phyloP scores from a whole-genome alignment of 2,113 vertebrate genomes.

The Mesoclemmys tuberculata region DNA sequence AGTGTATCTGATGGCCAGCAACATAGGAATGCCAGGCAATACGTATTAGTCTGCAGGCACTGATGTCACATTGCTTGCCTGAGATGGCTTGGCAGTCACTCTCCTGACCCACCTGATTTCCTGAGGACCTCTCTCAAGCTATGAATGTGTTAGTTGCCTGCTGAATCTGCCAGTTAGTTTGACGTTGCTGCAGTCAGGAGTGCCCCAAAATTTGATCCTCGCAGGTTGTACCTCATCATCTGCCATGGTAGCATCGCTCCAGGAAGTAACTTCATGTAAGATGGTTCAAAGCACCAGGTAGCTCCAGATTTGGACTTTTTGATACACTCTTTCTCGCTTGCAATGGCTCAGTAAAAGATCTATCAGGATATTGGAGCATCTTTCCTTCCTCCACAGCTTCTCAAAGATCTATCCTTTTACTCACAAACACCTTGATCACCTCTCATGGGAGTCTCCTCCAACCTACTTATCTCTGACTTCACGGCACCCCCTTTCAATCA shows the following conservation, averaged over 20 bases:
- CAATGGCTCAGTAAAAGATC: background rate
- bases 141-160: too few species aligned
- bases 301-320: background rate
- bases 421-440: background rate
- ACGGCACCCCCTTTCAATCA: background rate
- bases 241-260: background rate
- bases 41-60: background rate
- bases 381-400: background rate
- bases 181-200: background rate
- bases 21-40: background rate
- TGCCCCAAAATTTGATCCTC: background rate
- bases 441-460: background rate
- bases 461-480: background rate
- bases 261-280: background rate
- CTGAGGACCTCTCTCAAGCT: background rate
- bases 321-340: background rate
- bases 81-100: background rate
- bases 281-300: background rate
- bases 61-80: background rate
- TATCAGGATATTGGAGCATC: background rate
- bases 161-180: background rate
- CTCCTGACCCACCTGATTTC: background rate
- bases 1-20: background rate
- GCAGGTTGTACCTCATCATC: background rate
- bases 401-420: background rate